A percentile compares a stretch with the other conserved stretches of the same genome.
Evolutionary conservation across 2,113 vertebrate species (phyloP).

Genomic region (Chroicocephalus ridibundus): DNA sequence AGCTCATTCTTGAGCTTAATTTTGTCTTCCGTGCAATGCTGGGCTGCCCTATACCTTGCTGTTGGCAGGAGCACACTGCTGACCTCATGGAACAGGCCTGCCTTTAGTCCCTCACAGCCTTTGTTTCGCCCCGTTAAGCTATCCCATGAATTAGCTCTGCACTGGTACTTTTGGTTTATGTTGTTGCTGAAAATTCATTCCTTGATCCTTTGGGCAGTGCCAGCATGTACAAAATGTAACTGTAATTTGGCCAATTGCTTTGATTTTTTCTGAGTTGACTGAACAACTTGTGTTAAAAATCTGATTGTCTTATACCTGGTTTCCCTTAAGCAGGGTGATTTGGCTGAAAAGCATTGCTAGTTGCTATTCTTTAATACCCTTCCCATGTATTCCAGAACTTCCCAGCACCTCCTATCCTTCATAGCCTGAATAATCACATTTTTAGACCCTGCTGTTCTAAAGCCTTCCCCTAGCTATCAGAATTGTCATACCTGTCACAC

Average conservation of each 20-base stretch:
- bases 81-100: fast-evolving
- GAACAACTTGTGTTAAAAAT: background rate
- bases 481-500: background rate
- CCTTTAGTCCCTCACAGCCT: background rate
- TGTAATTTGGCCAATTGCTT: background rate
- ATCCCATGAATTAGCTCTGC: background rate
- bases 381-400: background rate
- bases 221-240: background rate
- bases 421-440: background rate
- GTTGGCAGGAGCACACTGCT: background rate
- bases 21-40: background rate
- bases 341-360: background rate
- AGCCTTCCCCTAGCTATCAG: background rate
- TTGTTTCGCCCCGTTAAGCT: background rate
- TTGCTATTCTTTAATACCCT: background rate
- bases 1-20: background rate
- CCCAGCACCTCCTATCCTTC: background rate
- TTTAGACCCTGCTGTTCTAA: background rate
- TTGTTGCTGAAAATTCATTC: background rate
- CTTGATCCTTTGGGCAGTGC: background rate
- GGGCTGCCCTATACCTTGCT: background rate
- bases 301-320: background rate
- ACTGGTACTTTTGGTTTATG: background rate
- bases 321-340: background rate
- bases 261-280: background rate